A percentile compares a stretch with the other conserved stretches of the same genome.
phyloP scores from a whole-genome alignment of 2,888 invertebrate species.

The Caenorhabditis angaria region DNA sequence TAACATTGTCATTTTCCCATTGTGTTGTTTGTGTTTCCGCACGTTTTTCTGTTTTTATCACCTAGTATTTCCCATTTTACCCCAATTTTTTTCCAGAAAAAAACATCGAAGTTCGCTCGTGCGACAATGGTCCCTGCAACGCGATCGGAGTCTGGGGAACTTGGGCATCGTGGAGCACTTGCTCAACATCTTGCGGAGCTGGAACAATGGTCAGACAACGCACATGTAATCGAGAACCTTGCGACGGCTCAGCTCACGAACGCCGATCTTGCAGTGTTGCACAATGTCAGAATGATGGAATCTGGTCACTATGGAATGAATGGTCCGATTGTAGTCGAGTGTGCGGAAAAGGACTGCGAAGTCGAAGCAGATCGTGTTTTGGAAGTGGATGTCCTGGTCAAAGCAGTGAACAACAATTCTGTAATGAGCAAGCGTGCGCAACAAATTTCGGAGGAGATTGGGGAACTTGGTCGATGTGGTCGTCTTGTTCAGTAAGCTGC shows the following conservation, averaged over 20 bases:
- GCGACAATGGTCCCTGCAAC: conserved; percentile 67
- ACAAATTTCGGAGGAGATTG: conserved; percentile 46
- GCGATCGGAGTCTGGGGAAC: conserved; percentile 63
- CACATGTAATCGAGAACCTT: conserved; percentile 65
- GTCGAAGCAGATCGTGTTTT: conserved; percentile 65
- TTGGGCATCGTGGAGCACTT: conserved; percentile 66
- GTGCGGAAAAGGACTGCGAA: conserved; percentile 67
- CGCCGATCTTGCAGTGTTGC: conserved; percentile 67
- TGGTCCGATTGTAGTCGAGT: conserved; percentile 67
- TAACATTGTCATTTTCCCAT: no score
- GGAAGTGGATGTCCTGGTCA: conserved; percentile 62
- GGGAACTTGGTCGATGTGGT: conserved; percentile 54
- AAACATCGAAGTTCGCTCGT: conserved; percentile 69
- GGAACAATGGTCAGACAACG: conserved; percentile 66
- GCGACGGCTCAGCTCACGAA: conserved; percentile 69
- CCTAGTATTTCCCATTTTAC: neutral
- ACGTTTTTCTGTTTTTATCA: conserved; percentile 16
- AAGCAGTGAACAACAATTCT: conserved; percentile 66
- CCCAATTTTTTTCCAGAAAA: conserved; percentile 53
- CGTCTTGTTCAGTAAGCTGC: conserved; percentile 63
- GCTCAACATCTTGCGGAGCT: conserved; percentile 67
- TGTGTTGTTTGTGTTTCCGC: conserved; percentile 6
- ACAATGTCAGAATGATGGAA: conserved; percentile 51
- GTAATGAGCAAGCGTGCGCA: conserved; percentile 68
- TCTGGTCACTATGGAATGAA: conserved; percentile 57